Evolutionary conservation across 2,113 vertebrate genomes (phyloP).

Genomic region (Galemys pyrenaicus): DNA sequence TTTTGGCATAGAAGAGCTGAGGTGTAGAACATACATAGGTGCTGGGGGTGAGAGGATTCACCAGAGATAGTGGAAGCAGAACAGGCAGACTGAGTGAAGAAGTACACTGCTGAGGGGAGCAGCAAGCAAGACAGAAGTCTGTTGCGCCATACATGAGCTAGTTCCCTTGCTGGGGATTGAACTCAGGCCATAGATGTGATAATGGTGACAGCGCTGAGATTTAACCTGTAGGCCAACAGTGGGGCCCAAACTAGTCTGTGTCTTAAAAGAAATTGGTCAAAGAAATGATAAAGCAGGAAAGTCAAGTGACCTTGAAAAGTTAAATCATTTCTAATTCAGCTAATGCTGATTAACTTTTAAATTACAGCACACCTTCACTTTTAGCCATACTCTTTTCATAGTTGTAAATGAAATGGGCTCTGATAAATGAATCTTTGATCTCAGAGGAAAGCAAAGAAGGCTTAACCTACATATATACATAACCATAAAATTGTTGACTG

Average conservation of each 20-base stretch:
- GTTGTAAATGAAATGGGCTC: slow-evolving; percentile 6
- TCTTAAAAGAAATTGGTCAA: not conserved
- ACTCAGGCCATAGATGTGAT: no score
- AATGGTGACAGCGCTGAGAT: no score
- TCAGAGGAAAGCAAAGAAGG: not conserved
- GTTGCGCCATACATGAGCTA: no score
- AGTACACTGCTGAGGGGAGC: no score
- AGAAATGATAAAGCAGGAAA: not conserved
- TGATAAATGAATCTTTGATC: not conserved
- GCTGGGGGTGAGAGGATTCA: no score
- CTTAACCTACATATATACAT: not conserved
- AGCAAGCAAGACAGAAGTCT: no score
- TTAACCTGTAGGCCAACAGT: no score
- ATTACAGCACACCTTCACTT: not conserved
- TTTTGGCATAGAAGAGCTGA: no score
- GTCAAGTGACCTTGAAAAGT: not conserved
- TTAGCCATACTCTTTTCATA: not conserved
- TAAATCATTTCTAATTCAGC: slow-evolving; percentile 7
- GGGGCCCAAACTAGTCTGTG: not conserved
- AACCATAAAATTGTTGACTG: slow-evolving; percentile 47
- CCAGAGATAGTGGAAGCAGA: no score
- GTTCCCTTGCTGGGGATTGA: no score
- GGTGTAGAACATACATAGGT: no score
- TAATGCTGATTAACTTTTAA: not conserved
- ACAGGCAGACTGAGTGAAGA: no score